Evolutionary conservation across 2,888 invertebrate species (phyloP).

Genomic region (Drosophila borborema): DNA sequence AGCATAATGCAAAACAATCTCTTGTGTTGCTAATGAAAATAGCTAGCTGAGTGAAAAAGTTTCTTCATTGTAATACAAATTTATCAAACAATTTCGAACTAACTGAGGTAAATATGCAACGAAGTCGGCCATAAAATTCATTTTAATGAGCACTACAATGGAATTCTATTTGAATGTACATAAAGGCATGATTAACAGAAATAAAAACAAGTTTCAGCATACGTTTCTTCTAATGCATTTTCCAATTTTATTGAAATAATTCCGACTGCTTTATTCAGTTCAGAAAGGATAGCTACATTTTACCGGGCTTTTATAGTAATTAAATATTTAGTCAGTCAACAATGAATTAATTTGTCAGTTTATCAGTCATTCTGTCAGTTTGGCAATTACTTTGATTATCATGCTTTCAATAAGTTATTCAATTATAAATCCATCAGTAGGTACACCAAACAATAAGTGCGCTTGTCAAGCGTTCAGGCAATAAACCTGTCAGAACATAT

Average conservation of each 20-base stretch:
- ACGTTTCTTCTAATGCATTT: background rate
- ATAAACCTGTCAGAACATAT: background rate
- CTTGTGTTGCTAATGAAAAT: conserved; percentile 1
- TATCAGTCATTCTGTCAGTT: background rate
- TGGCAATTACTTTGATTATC: background rate
- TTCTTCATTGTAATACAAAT: background rate
- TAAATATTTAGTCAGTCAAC: background rate
- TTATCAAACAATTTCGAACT: background rate
- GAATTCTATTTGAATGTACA: background rate
- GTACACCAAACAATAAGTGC: background rate
- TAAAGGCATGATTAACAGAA: background rate
- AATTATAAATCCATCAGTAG: background rate
- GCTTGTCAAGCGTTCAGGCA: background rate
- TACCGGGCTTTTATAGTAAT: background rate
- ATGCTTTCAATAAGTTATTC: background rate
- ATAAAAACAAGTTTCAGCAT: background rate
- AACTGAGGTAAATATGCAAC: background rate
- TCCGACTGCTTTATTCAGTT: background rate
- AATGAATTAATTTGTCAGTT: too few relatives aligned
- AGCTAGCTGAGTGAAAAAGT: background rate
- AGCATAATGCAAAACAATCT: background rate
- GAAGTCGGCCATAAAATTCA: background rate
- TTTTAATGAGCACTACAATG: background rate
- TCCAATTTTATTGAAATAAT: background rate
- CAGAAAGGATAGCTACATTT: background rate